Evolutionary conservation across 2,888 invertebrate genomes (phyloP).

Genomic region (Unio pictorum): DNA sequence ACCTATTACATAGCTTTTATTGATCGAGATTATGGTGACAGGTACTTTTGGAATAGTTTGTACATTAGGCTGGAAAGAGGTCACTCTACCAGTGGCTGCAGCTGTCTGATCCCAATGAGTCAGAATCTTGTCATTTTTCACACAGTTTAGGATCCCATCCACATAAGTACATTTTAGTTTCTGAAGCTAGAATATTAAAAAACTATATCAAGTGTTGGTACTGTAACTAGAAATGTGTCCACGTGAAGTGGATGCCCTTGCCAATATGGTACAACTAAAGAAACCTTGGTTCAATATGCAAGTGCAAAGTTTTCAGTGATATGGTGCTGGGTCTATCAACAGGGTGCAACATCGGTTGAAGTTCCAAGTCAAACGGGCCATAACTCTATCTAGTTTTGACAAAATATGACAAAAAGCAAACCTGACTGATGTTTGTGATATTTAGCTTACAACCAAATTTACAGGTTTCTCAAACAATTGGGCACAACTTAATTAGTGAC

Average conservation of each 20-base stretch:
- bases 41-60: constrained; percentile 66
- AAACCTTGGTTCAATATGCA: background rate
- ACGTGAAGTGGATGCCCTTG: background rate
- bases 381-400: too few relatives aligned
- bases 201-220: background rate
- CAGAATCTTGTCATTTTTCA: constrained; percentile 41
- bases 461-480: too few relatives aligned
- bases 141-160: constrained; percentile 61
- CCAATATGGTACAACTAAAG: background rate
- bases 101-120: constrained; percentile 68
- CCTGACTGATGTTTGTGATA: too few relatives aligned
- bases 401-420: too few relatives aligned
- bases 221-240: constrained; percentile 4
- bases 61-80: constrained; percentile 65
- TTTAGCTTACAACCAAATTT: too few relatives aligned
- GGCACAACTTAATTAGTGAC: too few relatives aligned
- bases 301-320: too few relatives aligned
- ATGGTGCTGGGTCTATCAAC: too few relatives aligned
- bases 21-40: constrained; percentile 45
- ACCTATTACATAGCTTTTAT: constrained; percentile 51
- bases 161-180: constrained; percentile 68
- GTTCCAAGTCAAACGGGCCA: too few relatives aligned
- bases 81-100: constrained; percentile 65
- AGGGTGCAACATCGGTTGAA: too few relatives aligned
- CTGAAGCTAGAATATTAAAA: constrained; percentile 51